A percentile compares a stretch with the other conserved stretches of the same genome.
phyloP scores from a whole-genome alignment of 2,797 vertebrate genomes.

The Hozukius guyotensis region DNA sequence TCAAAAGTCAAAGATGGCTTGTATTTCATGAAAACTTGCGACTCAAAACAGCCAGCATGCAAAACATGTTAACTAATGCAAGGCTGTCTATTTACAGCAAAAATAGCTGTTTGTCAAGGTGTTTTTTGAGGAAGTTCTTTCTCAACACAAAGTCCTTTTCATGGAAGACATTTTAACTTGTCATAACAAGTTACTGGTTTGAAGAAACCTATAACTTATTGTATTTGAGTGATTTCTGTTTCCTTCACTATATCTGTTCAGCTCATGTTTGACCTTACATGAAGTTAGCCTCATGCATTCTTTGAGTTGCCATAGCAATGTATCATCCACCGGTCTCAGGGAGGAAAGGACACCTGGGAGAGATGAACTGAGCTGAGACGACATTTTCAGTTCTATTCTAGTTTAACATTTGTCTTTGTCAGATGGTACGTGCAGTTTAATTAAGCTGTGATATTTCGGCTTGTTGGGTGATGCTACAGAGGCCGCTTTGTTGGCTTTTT shows the following conservation, averaged over 20 bases:
- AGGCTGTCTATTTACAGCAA: no score
- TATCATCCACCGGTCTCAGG: conserved; percentile 17
- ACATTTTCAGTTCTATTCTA: conserved; percentile 29
- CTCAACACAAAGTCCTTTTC: no score
- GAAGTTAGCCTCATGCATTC: conserved; percentile 27
- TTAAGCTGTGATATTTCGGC: conserved; percentile 15
- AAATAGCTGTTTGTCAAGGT: no score
- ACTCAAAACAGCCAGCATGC: no score
- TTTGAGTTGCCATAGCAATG: conserved; percentile 54
- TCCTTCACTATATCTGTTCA: conserved; percentile 29
- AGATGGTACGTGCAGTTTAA: not conserved
- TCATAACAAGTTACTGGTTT: no score
- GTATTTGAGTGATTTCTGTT: not conserved
- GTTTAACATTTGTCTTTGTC: conserved; percentile 18
- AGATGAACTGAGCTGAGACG: conserved; percentile 8
- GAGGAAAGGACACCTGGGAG: conserved; percentile 17
- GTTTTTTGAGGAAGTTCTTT: no score
- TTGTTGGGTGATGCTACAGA: not conserved
- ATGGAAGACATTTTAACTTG: no score
- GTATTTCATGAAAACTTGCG: no score
- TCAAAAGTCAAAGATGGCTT: no score
- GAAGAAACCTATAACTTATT: no score
- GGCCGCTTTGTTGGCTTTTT: not conserved
- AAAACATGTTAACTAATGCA: no score
- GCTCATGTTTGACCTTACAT: conserved; percentile 31